phyloP scores from a whole-genome alignment of 2,113 vertebrate species.

The Lota lota region DNA sequence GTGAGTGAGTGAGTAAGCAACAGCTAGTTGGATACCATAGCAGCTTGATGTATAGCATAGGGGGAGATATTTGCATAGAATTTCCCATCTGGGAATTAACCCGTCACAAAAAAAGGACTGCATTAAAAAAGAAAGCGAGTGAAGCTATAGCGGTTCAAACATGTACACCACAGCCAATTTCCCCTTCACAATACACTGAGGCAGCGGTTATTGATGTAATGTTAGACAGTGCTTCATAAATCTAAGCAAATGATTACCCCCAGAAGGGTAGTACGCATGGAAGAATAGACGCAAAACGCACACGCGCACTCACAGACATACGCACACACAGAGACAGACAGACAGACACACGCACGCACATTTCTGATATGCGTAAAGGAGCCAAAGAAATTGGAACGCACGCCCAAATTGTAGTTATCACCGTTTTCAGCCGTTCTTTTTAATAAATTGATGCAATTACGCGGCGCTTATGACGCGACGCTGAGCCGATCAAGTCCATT shows the following conservation, averaged over 20 bases:
- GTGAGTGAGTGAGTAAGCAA: no score
- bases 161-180: background rate
- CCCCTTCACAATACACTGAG: slow-evolving; percentile 49
- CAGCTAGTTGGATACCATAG: no score
- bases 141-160: no score
- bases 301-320: slow-evolving; percentile 3
- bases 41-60: no score
- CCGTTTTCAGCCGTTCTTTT: slow-evolving; percentile 30
- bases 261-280: slow-evolving; percentile 38
- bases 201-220: slow-evolving; percentile 55
- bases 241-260: slow-evolving; percentile 59
- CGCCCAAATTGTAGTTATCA: slow-evolving; percentile 47
- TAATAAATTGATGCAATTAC: slow-evolving; percentile 61
- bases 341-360: slow-evolving; percentile 23
- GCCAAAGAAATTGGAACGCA: background rate
- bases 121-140: slow-evolving; percentile 29
- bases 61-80: slow-evolving; percentile 15
- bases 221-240: slow-evolving; percentile 57
- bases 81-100: slow-evolving; percentile 47
- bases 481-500: slow-evolving; percentile 56
- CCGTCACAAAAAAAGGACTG: slow-evolving; percentile 37
- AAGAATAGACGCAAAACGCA: slow-evolving; percentile 20
- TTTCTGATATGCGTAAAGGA: slow-evolving; percentile 11
- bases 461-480: slow-evolving; percentile 45
- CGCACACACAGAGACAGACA: slow-evolving; percentile 12